These are phyloP conservation scores for Aplochiton taeniatus DNA, from an alignment of 2,797 vertebrate genomes.

Conservation along the genomic window DNA sequence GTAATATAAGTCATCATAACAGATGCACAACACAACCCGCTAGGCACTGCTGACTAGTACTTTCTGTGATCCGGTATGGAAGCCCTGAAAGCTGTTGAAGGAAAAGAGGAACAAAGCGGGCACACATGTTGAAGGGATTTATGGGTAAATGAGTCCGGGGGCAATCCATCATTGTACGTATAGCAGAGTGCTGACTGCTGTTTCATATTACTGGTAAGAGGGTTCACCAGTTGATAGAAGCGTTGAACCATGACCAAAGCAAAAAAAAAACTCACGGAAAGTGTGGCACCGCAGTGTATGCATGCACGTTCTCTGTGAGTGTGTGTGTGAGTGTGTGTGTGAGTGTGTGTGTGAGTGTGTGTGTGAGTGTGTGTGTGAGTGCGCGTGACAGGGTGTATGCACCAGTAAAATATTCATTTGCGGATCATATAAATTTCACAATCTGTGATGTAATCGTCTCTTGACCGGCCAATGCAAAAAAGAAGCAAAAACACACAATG, in stretches of 20 bases:
- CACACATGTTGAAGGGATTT: conserved; percentile 41
- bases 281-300: not conserved
- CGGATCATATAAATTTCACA: not conserved
- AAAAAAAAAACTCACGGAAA: not conserved
- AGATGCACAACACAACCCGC: conserved; percentile 32
- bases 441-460: no score
- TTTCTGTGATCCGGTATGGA: conserved; percentile 62
- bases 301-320: conserved; percentile 1
- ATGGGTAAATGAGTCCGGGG: conserved; percentile 30
- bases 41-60: conserved; percentile 41
- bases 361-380: not conserved
- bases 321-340: not conserved
- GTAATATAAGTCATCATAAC: conserved; percentile 35
- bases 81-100: conserved; percentile 43
- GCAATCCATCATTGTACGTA: conserved; percentile 18
- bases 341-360: conserved; percentile 9
- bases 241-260: not conserved
- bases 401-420: not conserved
- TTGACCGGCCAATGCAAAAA: no score
- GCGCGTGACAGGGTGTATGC: not conserved
- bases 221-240: not conserved
- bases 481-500: no score
- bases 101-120: conserved; percentile 51
- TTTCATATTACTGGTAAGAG: conserved; percentile 5
- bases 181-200: conserved; percentile 3